Conservation (phyloP, 2,113 vertebrate genomes). For the Clarias batrachus region DNA sequence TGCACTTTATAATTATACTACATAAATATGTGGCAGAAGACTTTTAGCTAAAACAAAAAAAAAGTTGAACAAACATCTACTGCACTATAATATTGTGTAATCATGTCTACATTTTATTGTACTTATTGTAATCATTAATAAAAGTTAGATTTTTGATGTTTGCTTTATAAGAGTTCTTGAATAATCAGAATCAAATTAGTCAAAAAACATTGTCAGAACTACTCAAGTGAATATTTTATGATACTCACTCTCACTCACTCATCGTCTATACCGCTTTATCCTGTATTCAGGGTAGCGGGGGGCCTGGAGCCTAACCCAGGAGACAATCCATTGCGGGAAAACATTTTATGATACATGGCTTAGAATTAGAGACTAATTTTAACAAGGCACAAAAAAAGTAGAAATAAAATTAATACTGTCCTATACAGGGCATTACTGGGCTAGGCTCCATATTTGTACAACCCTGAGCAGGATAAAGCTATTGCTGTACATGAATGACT, state of each 20-base stretch:
- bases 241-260: neutral
- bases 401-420: neutral
- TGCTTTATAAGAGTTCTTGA: neutral
- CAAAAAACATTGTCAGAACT: neutral
- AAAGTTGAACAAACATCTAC: slow-evolving; percentile 18
- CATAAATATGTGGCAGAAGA: neutral
- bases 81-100: slow-evolving; percentile 24
- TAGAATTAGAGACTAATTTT: neutral
- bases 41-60: neutral
- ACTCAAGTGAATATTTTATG: neutral
- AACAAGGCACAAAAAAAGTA: neutral
- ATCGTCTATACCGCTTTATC: no score
- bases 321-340: no score
- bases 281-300: no score
- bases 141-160: neutral
- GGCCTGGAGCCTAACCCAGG: no score
- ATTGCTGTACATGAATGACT: neutral
- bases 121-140: slow-evolving; percentile 5
- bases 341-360: no score
- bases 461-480: neutral
- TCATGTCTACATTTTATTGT: slow-evolving; percentile 19
- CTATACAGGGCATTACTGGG: neutral
- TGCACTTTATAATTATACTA: slow-evolving; percentile 4
- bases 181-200: neutral
- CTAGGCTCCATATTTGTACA: neutral